Evolutionary conservation across 2,888 invertebrate genomes (phyloP), one percentile per base, ranked within the genome.

Genomic region (Epiblema foenella): DNA sequence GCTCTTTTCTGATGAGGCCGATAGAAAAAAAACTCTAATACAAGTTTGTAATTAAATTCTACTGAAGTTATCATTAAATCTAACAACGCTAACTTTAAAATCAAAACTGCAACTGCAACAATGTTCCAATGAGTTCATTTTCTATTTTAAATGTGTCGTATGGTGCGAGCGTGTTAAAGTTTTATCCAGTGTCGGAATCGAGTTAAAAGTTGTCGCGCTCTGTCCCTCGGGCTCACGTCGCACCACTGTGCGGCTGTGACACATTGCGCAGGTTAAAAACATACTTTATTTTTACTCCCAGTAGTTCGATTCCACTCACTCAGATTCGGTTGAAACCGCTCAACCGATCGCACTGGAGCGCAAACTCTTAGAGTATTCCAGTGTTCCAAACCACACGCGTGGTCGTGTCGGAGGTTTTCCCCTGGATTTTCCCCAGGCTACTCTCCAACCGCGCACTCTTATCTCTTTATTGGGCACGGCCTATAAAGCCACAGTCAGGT

Each of bases 101-200:
- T 64, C 64, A 24, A 39, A 54, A 52, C 64, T n/a, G 49, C 60
- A n/a, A 18, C 46, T 51, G 33, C 52, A 54, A 64, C 52, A 54
- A 64, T 64, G 64, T 54, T 17, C 52, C 52, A 54, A 64, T 64
- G 64, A 64, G 64, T 64, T 39, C 64, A 39, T 64, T 63, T 63
- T 52, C 37, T 63, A 63, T 63, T 64, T 64, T 64, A 64, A 54
- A 64, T 64, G 64, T 64, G 39, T 64, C 33, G 64, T 51, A 64
- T 52, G 37, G 51, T 12, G 12, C 58, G 58, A 52, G 52, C 37
- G 52, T 64, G 39, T 64, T 64, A 64, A 64, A 64, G 39, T 64
- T 64, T 64, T 54, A 64, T 54, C 64, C 64, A 20, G 39, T n/a
- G 18, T 24, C 15, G 60, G 62, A 62, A 62, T 62, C 51, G 51